Evolutionary conservation across 2,888 invertebrate species (phyloP), one percentile per base, ranked within the genome.

Genomic region (Schizaphis graminum): DNA sequence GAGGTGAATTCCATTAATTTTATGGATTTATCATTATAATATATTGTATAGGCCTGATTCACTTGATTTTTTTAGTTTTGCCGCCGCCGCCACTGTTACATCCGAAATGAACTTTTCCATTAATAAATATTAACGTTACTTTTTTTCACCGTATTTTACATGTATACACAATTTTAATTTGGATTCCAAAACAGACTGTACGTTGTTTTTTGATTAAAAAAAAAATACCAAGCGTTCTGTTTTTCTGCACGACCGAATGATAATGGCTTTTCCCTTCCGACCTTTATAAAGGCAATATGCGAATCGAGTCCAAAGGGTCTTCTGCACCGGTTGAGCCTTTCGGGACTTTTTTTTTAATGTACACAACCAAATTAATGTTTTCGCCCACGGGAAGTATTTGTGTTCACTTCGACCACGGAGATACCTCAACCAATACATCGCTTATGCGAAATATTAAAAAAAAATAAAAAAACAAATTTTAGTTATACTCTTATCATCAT

Each of bases 191-290:
- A 93, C 93, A 90, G 90, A 86, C 93, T 91, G 85, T 41, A 94
- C 90, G 93, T 94, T 91, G 93, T 94, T 91, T 93, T 93, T 94
- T 94, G 89, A 89, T 89, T 94, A 89, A 94, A 93, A 93, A 90
- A 92, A 88, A 94, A 94, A 94, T 94, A 94, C 93, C 90, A 67
- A 94, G 49, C 93, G 93, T 91, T 94, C 93, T 94, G 90, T 94
- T 94, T 91, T 94, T 94, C 93, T 94, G 93, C 93, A 94, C 93
- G 93, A 90, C 93, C 93, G 93, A 94, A 94, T 94, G 93, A 94
- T 94, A 94, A 94, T 94, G 90, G 93, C 61, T 94, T 94, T 92
- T 94, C 93, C 93, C 93, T 94, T 94, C 90, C 93, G 93, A 94
- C 93, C 93, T 94, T 94, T 94, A 86, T 90, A 94, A 94, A 94